phyloP scores from a whole-genome alignment of 2,797 vertebrate species.

The Malacoraja senta region DNA sequence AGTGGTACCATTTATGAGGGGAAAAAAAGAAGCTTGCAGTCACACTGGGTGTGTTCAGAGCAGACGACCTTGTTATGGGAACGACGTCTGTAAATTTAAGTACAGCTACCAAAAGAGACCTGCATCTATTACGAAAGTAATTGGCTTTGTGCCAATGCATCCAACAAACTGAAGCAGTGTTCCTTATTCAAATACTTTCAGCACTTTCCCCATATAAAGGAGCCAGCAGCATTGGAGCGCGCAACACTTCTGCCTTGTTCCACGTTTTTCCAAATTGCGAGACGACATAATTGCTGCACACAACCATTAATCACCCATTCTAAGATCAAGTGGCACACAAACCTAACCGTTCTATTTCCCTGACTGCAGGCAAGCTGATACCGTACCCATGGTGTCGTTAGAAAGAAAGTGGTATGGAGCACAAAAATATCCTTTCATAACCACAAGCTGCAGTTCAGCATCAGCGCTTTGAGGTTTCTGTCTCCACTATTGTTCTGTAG shows the following conservation, averaged over 20 bases:
- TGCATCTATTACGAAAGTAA: background rate
- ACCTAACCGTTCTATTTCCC: background rate
- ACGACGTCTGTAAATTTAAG: background rate
- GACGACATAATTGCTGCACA: background rate
- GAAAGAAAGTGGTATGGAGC: background rate
- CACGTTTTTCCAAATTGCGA: background rate
- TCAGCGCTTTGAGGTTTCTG: background rate
- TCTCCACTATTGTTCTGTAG: background rate
- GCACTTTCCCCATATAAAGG: background rate
- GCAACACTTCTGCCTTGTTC: background rate
- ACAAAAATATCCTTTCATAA: background rate
- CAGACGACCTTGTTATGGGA: background rate
- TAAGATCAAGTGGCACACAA: background rate
- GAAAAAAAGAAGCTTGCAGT: background rate
- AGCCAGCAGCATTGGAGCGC: background rate
- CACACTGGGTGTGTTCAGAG: background rate
- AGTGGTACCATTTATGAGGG: background rate
- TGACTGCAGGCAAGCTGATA: background rate
- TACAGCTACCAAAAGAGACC: background rate
- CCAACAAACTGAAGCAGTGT: background rate
- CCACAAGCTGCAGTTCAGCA: background rate
- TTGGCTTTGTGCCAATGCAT: background rate
- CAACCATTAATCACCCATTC: background rate
- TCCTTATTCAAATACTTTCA: background rate
- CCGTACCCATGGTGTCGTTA: background rate